Evolutionary conservation across 2,113 vertebrate species (phyloP).

Genomic region (Euleptes europaea): DNA sequence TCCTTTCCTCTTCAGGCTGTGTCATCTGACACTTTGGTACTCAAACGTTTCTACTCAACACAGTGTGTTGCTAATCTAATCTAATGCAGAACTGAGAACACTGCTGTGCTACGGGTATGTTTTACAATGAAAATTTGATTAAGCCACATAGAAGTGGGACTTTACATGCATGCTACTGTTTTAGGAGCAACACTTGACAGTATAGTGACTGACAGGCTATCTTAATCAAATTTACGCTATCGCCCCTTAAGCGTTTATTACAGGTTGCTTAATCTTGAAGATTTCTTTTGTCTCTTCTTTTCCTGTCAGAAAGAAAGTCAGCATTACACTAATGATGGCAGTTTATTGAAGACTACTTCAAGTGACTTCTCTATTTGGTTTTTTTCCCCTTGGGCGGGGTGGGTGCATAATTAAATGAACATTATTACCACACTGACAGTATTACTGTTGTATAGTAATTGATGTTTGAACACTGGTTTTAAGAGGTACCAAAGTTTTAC

Average conservation of each 20-base stretch:
- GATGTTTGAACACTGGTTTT: not conserved
- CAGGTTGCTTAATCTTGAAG: slow-evolving; percentile 27
- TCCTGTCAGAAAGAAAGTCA: slow-evolving; percentile 1
- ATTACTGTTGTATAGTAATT: fast-evolving
- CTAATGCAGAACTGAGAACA: slow-evolving; percentile 50
- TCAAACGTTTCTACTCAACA: slow-evolving; percentile 64
- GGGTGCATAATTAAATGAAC: not conserved
- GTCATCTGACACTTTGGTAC: slow-evolving; percentile 60
- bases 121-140: slow-evolving; percentile 66
- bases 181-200: slow-evolving; percentile 48
- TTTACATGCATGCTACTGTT: slow-evolving; percentile 54
- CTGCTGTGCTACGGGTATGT: slow-evolving; percentile 58
- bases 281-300: not conserved
- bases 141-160: slow-evolving; percentile 64
- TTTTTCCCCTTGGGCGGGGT: not conserved
- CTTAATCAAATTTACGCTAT: slow-evolving; percentile 45
- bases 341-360: slow-evolving; percentile 10
- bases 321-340: slow-evolving; percentile 3
- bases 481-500: not conserved
- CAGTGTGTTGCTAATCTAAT: slow-evolving; percentile 71
- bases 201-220: slow-evolving; percentile 41
- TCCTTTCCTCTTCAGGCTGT: slow-evolving; percentile 39
- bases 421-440: not conserved
- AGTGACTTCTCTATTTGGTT: not conserved
- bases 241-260: slow-evolving; percentile 18